A percentile compares a stretch with the other conserved stretches of the same genome.
Conservation (phyloP, 1,140 invertebrate species). For the Pristionchus pacificus region DNA sequence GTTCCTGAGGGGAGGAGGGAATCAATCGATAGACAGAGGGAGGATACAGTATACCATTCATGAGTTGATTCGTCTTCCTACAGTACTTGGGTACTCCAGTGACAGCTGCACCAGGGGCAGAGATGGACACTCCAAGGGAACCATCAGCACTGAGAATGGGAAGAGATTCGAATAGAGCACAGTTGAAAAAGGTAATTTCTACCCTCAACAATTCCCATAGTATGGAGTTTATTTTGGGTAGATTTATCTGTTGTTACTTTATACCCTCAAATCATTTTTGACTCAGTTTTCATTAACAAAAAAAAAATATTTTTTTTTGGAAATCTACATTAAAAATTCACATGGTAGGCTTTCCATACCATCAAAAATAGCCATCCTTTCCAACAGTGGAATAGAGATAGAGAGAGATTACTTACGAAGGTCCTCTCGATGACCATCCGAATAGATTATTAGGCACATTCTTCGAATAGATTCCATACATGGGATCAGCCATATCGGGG, state of each 20-base stretch:
- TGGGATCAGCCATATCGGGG: slow-evolving; percentile 91
- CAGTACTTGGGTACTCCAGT: slow-evolving; percentile 89
- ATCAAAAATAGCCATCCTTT: too few species aligned
- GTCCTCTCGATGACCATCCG: slow-evolving; percentile 88
- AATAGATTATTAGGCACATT: slow-evolving; percentile 79
- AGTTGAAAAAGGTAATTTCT: too few species aligned
- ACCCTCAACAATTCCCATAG: too few species aligned
- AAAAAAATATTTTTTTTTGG: too few species aligned
- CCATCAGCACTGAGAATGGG: slow-evolving; percentile 71
- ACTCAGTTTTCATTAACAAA: too few species aligned
- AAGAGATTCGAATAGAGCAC: background rate
- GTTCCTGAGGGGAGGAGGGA: slow-evolving; percentile 61
- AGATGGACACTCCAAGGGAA: slow-evolving; percentile 78
- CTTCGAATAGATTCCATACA: slow-evolving; percentile 78
- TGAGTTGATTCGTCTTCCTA: slow-evolving; percentile 77
- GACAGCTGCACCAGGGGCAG: slow-evolving; percentile 91
- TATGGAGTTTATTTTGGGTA: too few species aligned
- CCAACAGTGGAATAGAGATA: too few species aligned
- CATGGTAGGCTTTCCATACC: too few species aligned
- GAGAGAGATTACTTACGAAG: slow-evolving; percentile 58
- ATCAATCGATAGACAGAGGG: slow-evolving; percentile 31
- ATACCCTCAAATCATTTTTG: too few species aligned
- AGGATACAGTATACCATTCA: slow-evolving; percentile 74
- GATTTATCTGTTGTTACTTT: too few species aligned
- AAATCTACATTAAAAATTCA: too few species aligned